Evolutionary conservation across 1,140 invertebrate species (phyloP), one percentile per base, ranked within the genome.

Genomic region (Philotrypesis tridentata): DNA sequence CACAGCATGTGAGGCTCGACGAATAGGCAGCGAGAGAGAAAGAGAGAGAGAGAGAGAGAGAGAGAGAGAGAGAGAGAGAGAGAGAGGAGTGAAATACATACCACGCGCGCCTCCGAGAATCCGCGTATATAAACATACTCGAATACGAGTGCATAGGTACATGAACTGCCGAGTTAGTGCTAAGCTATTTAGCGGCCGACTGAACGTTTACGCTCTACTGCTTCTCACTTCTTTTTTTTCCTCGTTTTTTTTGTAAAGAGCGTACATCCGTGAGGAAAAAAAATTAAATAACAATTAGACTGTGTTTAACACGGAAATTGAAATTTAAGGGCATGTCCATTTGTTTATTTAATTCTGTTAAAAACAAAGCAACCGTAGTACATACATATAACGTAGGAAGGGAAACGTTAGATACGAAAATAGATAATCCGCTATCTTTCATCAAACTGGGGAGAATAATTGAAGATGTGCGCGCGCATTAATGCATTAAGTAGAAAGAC

Each of bases 121-220:
- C 61, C 33, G 23, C 2, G 60, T 27, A 67, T 27, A 67, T 67
- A 77, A 77, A 77, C 37, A 67, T 77, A 31, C 31, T n/a, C 61
- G 29, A 67, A 48, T 77, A 67, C 40, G 48, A 77, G 37, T n/a
- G 37, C 67, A 77, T 27, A 65, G 23, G 37, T 61, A 14, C 17
- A 23, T 4, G 5, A 6, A 40, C 17, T 55, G 48, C 21, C 31
- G 2, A 67, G 23, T 65, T 77, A 2, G 31, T 77, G n/a, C 23
- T 43, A 65, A 67, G 75, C n/a, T 9, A 6, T 27, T 65, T 65
- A 65, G 27, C 25, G 25, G 61, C 9, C 9, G 5, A 11, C 3
- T 17, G 21, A 55, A n/a, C 48, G 21, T 55, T 55, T 55, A 17
- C 48, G 21, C 48, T 55, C 21, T 48, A 17, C 43, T 55, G 48